Evolutionary conservation across 2,888 invertebrate genomes (phyloP).

Genomic region (Leistus spinibarbis): DNA sequence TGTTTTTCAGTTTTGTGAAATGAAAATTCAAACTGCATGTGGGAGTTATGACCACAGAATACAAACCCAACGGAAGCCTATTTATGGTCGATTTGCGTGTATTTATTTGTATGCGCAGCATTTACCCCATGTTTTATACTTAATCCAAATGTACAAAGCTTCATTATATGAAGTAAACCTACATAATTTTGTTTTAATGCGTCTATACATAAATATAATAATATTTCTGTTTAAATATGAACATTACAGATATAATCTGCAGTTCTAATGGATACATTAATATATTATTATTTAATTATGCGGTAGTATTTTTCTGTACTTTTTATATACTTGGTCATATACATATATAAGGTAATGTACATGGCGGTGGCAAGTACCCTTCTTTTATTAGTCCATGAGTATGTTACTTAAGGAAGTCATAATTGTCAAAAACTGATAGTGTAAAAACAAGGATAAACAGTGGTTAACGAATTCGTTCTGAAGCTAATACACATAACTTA

Average conservation of each 20-base stretch:
- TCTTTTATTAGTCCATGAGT: too few species aligned
- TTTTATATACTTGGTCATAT: not conserved
- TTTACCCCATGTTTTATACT: not conserved
- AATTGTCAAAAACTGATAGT: too few species aligned
- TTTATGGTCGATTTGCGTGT: not conserved
- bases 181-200: conserved; percentile 37
- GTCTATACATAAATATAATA: conserved; percentile 23
- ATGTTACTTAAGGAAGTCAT: too few species aligned
- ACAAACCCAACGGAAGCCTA: not conserved
- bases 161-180: conserved; percentile 31
- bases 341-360: too few species aligned
- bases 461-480: too few species aligned
- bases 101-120: conserved; percentile 3
- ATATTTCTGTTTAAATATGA: conserved; percentile 25
- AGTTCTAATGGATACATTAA: conserved; percentile 19
- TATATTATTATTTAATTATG: conserved; percentile 4
- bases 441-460: too few species aligned
- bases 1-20: not conserved
- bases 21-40: not conserved
- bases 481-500: too few species aligned
- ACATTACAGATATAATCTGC: conserved; percentile 25
- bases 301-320: not conserved
- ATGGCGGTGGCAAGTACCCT: too few species aligned
- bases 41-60: not conserved
- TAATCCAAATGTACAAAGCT: conserved; percentile 26